phyloP scores from a whole-genome alignment of 2,888 invertebrate genomes.

The Tubulanus polymorphus region DNA sequence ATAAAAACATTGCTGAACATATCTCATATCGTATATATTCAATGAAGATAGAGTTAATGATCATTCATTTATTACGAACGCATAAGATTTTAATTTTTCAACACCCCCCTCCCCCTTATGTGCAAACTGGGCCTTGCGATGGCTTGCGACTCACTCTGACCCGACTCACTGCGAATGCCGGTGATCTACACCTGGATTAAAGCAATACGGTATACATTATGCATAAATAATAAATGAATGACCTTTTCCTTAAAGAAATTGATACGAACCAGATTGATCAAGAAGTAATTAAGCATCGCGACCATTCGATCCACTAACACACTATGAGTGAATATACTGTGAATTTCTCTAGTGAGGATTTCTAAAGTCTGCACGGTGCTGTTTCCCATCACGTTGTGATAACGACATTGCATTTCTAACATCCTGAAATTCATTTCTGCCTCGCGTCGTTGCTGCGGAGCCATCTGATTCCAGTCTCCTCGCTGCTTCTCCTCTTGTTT shows the following conservation, averaged over 20 bases:
- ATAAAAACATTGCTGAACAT: no score
- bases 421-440: conserved; percentile 55
- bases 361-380: conserved; percentile 83
- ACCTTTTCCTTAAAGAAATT: no score
- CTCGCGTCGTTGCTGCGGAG: conserved; percentile 69
- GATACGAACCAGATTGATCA: conserved; percentile 67
- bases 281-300: conserved; percentile 92
- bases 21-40: no score
- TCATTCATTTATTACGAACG: no score
- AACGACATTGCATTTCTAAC: conserved; percentile 75
- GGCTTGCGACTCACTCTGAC: no score
- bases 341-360: conserved; percentile 41
- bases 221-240: background rate
- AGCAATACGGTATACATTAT: background rate
- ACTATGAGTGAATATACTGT: conserved; percentile 77
- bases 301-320: conserved; percentile 90
- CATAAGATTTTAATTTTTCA: no score
- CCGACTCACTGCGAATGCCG: no score
- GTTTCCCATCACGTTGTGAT: conserved; percentile 86
- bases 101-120: no score
- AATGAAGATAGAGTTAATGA: no score
- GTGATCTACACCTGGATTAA: background rate
- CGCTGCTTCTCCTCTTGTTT: conserved; percentile 67
- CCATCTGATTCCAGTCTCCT: conserved; percentile 70
- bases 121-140: no score